Evolutionary conservation across 2,797 vertebrate species (phyloP), one percentile per base, ranked within the genome.

Genomic region (Dipus sagitta): DNA sequence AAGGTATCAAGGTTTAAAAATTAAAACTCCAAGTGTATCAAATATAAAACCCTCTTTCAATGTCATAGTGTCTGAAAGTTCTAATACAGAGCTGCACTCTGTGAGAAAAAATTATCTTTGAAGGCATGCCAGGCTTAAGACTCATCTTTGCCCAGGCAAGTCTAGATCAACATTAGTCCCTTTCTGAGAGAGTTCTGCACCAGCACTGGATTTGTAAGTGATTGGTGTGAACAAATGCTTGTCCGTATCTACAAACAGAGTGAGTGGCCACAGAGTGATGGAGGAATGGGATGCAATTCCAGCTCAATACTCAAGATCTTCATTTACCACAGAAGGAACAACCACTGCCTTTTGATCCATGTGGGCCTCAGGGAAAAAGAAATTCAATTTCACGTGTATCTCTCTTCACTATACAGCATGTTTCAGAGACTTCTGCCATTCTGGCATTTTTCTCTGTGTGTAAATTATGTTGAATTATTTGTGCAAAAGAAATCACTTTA

Each of bases 401-500:
- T 88, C 21, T 93, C 79, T 88, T 88, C 70, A 83, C 0, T 92
- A 47, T 70, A 62, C 71, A 34, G 67, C 23, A 80, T 1, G 78
- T 90, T 78, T 60, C n/a, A 76, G 62, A 67, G 96, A 8, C 24
- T 47, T 92, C 81, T 80, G 62, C n/a, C 81, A 80, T n/a, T 81
- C 82, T 62, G 86, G 28, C 71, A 92, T 74, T 88, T 93, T 67
- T 88, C 84, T 87, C 67, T 32, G 77, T 77, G 75, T 62, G 84
- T 1, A 96, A 74, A 62, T 80, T 84, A 24, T 38, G 90, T 71
- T 79, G 20, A 91, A 90, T 62, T 79, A 75, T 87, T 88, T 77
- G 80, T 90, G 88, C 79, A 95, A 95, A 95, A 96, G 38, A 91
- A 84, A 97, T 89, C 68, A 93, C 76, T 92, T 98, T 98, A 98